These are phyloP conservation scores for Oligia fasciuncula DNA, from an alignment of 2,888 invertebrate species.

Conservation along the genomic window DNA sequence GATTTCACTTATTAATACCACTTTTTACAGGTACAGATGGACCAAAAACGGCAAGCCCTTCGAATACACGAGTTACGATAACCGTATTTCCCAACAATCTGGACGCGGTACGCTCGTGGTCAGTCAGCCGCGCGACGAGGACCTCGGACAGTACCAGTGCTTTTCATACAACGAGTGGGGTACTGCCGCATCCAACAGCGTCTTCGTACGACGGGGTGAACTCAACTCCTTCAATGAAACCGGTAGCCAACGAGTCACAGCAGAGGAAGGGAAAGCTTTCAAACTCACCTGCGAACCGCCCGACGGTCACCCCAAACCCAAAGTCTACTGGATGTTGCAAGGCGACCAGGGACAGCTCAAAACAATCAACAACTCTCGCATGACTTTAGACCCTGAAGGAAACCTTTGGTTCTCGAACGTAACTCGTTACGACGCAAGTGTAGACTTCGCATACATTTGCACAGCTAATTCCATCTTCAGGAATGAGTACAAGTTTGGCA, in stretches of 20 bases:
- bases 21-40: constrained; percentile 94
- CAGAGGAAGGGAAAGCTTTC: constrained; percentile 96
- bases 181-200: constrained; percentile 97
- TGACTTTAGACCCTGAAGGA: constrained; percentile 98
- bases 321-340: constrained; percentile 98
- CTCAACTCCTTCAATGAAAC: constrained; percentile 95
- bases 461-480: constrained; percentile 97
- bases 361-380: constrained; percentile 97
- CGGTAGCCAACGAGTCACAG: constrained; percentile 85
- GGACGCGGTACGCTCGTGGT: constrained; percentile 98
- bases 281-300: constrained; percentile 97
- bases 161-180: constrained; percentile 98
- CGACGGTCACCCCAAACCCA: constrained; percentile 98
- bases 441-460: constrained; percentile 97
- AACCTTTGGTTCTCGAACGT: constrained; percentile 99
- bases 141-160: constrained; percentile 98
- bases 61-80: constrained; percentile 98
- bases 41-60: constrained; percentile 98
- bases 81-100: constrained; percentile 97
- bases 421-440: constrained; percentile 94
- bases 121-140: constrained; percentile 96
- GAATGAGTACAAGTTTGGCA: constrained; percentile 97
- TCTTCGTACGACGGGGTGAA: constrained; percentile 98
- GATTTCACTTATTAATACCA: constrained; percentile 16
- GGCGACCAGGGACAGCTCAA: constrained; percentile 94